Evolutionary conservation across 92 coral and sea anemone species (phyloP), one percentile per base, ranked within the genome.

Genomic region (Palythoa grandis): DNA sequence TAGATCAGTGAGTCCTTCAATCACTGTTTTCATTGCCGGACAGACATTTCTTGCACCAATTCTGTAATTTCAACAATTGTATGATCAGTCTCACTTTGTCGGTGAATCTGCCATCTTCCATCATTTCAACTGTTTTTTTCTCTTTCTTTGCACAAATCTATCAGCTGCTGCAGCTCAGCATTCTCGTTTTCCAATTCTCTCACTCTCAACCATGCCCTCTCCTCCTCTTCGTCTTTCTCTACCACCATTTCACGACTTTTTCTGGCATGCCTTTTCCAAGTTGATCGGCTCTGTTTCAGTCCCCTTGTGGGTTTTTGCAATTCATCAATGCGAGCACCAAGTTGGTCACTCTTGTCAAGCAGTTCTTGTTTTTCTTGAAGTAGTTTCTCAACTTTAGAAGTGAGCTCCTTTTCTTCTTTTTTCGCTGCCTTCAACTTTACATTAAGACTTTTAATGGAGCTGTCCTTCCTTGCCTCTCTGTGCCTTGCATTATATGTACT

Each of bases 131-230:
- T 60, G 50, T 75, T n/a, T 75, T 75, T 40, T 50, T 75, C 79
- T 75, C 50, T 72, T 12, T 39, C 77, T 9, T 72, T 56, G 14
- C 77, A 72, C 77, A 72, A 72, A 72, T 72, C 77, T 39, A 72
- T 54, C 79, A 75, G 79, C 50, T 75, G 79, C 16, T 75, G 79
- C 65, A 75, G 79, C 20, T 53, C 79, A 50, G 79, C 48, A 52
- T 75, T 75, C 37, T 75, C 65, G 23, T 75, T 75, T 63, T 75
- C 79, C 66, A 75, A 63, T 63, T 75, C 65, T 63, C 7, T 63
- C 79, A 75, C 63, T n/a, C 79, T 39, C 66, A 75, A 29, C 79
- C 79, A 52, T 65, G 66, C 65, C 79, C 79, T 75, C 65, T 75
- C 5, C 79, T 75, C 79, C 12, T 75, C 61, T 50, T 75, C n/a